Percentiles rank a stretch among this genome's conserved stretches.
Evolutionary conservation across 1,140 invertebrate species (phyloP).

Genomic region (Metopolophium dirhodum): DNA sequence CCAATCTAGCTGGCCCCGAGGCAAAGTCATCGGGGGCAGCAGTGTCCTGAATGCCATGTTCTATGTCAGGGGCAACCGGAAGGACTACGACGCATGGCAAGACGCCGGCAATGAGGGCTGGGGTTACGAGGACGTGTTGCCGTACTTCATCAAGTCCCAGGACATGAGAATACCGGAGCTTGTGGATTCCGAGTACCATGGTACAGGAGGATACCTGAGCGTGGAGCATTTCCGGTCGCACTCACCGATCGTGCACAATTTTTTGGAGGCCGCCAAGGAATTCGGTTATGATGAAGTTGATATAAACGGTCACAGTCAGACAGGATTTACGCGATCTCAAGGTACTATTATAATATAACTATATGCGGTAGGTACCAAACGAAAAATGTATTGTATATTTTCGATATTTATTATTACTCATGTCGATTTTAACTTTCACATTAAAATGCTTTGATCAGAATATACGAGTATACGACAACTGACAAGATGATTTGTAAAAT

Average conservation of each 20-base stretch:
- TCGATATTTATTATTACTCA: not conserved
- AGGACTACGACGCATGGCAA: slow-evolving; percentile 86
- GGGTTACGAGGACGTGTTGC: slow-evolving; percentile 78
- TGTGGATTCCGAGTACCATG: slow-evolving; percentile 72
- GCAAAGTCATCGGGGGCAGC: slow-evolving; percentile 76
- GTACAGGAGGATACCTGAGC: slow-evolving; percentile 70
- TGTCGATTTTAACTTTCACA: not conserved
- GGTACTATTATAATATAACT: not conserved
- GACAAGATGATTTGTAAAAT: not conserved
- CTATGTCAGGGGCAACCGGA: slow-evolving; percentile 83
- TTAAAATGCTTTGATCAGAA: not conserved
- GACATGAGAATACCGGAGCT: slow-evolving; percentile 72
- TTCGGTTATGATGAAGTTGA: slow-evolving; percentile 76
- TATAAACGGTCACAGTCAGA: slow-evolving; percentile 77
- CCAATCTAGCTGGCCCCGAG: slow-evolving; percentile 69
- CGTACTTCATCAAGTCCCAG: slow-evolving; percentile 81
- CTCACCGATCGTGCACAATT: slow-evolving; percentile 70
- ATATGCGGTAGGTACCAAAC: not conserved
- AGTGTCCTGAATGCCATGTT: slow-evolving; percentile 88
- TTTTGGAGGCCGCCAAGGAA: slow-evolving; percentile 74
- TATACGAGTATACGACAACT: not conserved
- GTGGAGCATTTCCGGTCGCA: slow-evolving; percentile 71
- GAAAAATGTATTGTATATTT: not conserved
- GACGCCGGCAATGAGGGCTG: slow-evolving; percentile 73
- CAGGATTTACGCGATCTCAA: slow-evolving; percentile 67